Evolutionary conservation across 2,113 vertebrate genomes (phyloP), one percentile per base, ranked within the genome.

Genomic region (Hylia prasina): DNA sequence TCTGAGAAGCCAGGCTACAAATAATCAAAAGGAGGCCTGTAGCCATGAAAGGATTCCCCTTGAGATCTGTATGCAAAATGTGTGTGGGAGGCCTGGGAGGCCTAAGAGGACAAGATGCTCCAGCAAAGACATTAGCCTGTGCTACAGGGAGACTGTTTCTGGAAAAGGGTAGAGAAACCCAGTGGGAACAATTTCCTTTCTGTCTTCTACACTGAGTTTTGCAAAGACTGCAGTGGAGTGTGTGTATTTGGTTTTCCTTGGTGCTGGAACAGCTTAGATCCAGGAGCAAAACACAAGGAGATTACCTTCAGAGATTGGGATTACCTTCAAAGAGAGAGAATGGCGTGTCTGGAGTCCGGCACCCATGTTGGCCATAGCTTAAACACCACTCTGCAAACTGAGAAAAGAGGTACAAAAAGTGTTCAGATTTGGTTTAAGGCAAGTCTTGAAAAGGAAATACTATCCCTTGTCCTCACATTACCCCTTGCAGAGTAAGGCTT

Each of bases 241-340:
- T 7, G 42, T 17, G 7, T 60, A 20, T 86, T 40, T 0, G 2
- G 2, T 53, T 80, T 20, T 79, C 28, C 40, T 69, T 60, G 37
- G 42, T 70, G 54, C 70, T 90, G n/a, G 75, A 18, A 28, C 50
- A 44, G 15, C 51, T 92, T 42, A 40, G 22, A 51, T n/a, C 27
- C 64, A 88, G 56, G 21, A 56, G 16, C 28, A 77, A 77, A 92
- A 71, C 30, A n/a, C 24, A 81, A 78, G 25, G 31, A 37, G 35
- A 61, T 39, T 28, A 28, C 6, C 11, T n/a, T n/a, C 30, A 57
- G 90, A 79, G 90, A 79, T 3, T 45, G 48, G 91, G 37, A 77
- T 95, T 99, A 99, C 99, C 99, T 99, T 99, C 99, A 96, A 99
- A 99, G 66, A 99, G 99, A 23, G 99, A 99, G 97, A 98, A 99